Evolutionary conservation across 2,113 vertebrate genomes (phyloP), one percentile per base, ranked within the genome.

Genomic region (human): DNA sequence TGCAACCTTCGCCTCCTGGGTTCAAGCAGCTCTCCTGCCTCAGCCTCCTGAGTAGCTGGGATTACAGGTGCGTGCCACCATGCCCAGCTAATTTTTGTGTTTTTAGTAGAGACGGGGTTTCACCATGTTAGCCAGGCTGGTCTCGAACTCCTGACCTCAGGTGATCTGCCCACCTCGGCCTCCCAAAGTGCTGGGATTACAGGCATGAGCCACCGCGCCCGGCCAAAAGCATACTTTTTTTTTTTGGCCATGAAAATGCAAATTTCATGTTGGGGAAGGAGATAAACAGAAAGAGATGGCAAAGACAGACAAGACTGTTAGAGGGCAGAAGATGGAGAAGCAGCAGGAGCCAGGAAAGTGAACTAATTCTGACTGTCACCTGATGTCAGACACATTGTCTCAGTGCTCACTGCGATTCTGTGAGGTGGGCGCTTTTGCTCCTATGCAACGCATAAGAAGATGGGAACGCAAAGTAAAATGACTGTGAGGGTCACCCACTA

Each of bases 321-420:
- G 76, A 25, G 10, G 20, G 12, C 3, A 23, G 78, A 32, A 55
- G 30, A 45, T 17, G 11, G 18, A 14, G 27, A 17, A 27, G 48
- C 5, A 59, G 8, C 32, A 38, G 45, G n/a, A 23, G 25, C 27
- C 12, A 5, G 38, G 80, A 20, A 17, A 40, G 25, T 11, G 20
- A 75, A 27, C 6, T 8, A 13, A 38, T 57, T 91, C 40, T 32
- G 18, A 73, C n/a, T 7, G 57, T 35, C 22, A 4, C 17, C 38
- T 57, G 9, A 1, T 0, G 11, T 20, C n/a, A 59, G 78, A 45
- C 5, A 18, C n/a, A 1, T 16, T 16, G 2, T 72, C 27, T 30
- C 25, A 32, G 30, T 6, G 50, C 27, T 17, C 8, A 25, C 8
- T 27, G 2, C 3, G 17, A 6, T 9, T 10, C 25, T 12, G 0